phyloP scores from a whole-genome alignment of 1,140 invertebrate species.

The Ephestia elutella region DNA sequence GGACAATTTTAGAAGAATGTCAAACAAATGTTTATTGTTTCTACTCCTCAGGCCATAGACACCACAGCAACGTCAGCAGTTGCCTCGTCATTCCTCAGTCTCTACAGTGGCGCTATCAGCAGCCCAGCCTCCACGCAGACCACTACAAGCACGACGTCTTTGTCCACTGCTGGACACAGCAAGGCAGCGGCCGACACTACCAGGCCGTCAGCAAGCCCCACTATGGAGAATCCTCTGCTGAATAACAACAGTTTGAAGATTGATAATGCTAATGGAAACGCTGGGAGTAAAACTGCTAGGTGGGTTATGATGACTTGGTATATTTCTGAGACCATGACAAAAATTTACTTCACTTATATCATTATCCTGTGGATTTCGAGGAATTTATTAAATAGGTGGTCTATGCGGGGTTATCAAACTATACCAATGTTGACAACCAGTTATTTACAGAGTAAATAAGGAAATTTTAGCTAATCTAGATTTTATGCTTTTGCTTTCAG shows the following conservation, averaged over 20 bases:
- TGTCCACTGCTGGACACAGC: conserved; percentile 41
- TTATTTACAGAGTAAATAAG: too few species aligned
- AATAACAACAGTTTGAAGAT: conserved; percentile 63
- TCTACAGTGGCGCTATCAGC: conserved; percentile 61
- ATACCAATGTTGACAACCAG: too few species aligned
- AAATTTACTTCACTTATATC: too few species aligned
- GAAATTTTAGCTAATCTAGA: too few species aligned
- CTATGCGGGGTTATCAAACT: too few species aligned
- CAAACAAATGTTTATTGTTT: too few species aligned
- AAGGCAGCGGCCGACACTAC: conserved; percentile 53
- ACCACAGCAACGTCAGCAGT: conserved; percentile 61
- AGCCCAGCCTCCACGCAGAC: conserved; percentile 36
- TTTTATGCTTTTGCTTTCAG: conserved; percentile 37
- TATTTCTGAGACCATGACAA: too few species aligned
- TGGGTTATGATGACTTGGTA: conserved; percentile 25
- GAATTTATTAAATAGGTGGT: too few species aligned
- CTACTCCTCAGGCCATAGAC: conserved; percentile 57
- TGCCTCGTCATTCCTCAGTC: conserved; percentile 62
- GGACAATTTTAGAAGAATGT: too few species aligned
- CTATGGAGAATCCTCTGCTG: conserved; percentile 47
- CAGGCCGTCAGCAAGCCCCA: conserved; percentile 50
- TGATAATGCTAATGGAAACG: conserved; percentile 62
- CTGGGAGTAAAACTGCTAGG: conserved; percentile 71
- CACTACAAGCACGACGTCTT: conserved; percentile 31
- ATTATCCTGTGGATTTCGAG: too few species aligned